Conservation (phyloP, 2,888 invertebrate genomes). For the Melieria crassipennis region DNA sequence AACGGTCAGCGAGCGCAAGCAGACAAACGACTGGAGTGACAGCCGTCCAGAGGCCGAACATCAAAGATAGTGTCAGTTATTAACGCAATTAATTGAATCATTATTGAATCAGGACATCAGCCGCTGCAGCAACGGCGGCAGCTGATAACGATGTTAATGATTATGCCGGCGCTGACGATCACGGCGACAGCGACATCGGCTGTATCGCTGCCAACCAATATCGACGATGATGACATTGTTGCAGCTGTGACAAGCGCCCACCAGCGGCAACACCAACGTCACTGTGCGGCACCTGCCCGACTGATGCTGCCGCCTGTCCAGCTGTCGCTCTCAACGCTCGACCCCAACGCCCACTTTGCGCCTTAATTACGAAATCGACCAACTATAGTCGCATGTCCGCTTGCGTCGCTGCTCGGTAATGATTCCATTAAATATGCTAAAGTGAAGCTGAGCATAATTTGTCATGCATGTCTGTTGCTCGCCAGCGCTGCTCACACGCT, state of each 20-base stretch:
- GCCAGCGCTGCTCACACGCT: conserved; percentile 1
- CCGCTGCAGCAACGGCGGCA: no score
- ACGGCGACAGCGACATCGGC: not conserved
- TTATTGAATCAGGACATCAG: conserved; percentile 58
- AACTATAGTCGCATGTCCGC: conserved; percentile 15
- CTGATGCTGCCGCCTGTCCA: no score
- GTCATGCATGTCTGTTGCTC: conserved; percentile 25
- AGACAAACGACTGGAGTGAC: conserved; percentile 20
- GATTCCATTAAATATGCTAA: conserved; percentile 62
- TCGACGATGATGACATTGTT: no score
- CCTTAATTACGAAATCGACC: conserved; percentile 22
- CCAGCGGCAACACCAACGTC: no score
- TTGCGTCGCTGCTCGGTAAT: conserved; percentile 49
- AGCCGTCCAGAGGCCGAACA: conserved; percentile 17
- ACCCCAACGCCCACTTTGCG: not conserved
- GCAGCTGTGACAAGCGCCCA: no score
- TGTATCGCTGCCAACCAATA: no score
- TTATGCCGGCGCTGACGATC: not conserved
- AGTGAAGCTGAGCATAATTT: conserved; percentile 52
- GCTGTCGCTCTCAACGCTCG: no score
- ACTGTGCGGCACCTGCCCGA: no score
- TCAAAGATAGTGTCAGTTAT: conserved; percentile 63
- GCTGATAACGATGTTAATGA: not conserved
- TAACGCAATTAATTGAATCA: conserved; percentile 66
- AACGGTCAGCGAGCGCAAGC: conserved; percentile 34